Evolutionary conservation across 2,797 vertebrate species (phyloP), one percentile per base, ranked within the genome.

Genomic region (Rhinella marina): DNA sequence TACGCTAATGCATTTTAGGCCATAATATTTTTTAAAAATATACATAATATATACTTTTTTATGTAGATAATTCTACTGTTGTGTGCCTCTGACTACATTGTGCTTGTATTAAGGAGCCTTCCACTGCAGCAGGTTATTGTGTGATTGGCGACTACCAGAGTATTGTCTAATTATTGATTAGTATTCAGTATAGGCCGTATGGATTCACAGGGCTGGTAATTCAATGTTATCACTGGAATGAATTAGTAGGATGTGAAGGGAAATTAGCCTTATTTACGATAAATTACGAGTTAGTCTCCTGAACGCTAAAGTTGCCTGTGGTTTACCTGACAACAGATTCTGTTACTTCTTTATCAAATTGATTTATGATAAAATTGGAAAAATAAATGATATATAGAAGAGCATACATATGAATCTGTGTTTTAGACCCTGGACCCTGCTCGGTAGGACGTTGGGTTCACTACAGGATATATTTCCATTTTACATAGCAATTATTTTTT

Each of bases 271-370:
- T 73, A 48, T 73, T 73, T 73, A 73, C 32, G 70, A 7, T 9
- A 25, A 82, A 23, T 72, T 70, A 27, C 64, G 32, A 64, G 61
- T 82, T 82, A 82, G 50, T 41, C n/a, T 82, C 23, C 80, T 82
- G 41, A 66, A 41, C 17, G 16, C 32, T 13, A 48, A 17, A 29
- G 81, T 41, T 29, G 25, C 19, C 48, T 70, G 1, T 56, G 17
- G 8, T 29, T 70, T 21, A 0, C 16, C 48, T 68, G n/a, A 52
- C 3, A 7, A 32, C 32, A 25, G 80, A 48, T 21, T 27, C 21
- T 2, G 23, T 56, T 54, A 25, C n/a, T 27, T 25, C 7, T 16
- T 57, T 57, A 29, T 78, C 23, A 23, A 11, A 48, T n/a, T 13
- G 12, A 75, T 50, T 50, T 76, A 50, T 14, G 81, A 54, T 56